These are phyloP conservation scores for Megalops atlanticus DNA, from an alignment of 2,113 vertebrate species.

Conservation along the genomic window DNA sequence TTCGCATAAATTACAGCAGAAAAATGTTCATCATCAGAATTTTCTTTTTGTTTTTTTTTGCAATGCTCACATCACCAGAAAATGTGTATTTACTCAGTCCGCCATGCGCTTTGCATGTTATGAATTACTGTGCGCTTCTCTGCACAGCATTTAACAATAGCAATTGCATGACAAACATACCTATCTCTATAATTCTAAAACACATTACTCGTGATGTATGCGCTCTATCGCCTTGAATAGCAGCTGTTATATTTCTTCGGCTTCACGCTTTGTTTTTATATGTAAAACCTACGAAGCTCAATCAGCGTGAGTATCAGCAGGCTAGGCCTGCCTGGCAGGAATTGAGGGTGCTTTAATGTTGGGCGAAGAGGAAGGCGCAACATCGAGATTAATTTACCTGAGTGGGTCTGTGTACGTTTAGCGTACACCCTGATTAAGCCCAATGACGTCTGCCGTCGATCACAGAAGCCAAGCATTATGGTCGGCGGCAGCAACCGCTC, in stretches of 20 bases:
- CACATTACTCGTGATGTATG: background rate
- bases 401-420: background rate
- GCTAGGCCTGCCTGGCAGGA: background rate
- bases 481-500: background rate
- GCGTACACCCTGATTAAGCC: background rate
- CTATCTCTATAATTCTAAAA: background rate
- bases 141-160: background rate
- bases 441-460: background rate
- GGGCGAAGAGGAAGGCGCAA: background rate
- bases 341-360: background rate
- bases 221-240: background rate
- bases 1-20: background rate
- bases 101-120: background rate
- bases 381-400: background rate
- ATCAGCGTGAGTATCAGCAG: background rate
- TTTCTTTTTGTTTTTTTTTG: too few relatives aligned
- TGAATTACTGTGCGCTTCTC: background rate
- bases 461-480: background rate
- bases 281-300: background rate
- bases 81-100: background rate
- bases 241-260: background rate
- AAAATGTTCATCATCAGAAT: constrained; percentile 3
- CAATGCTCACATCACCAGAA: constrained; percentile 1
- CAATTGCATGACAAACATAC: background rate
- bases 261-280: background rate